Evolutionary conservation across 1,140 invertebrate species (phyloP).

Genomic region (Campoletis sonorensis): DNA sequence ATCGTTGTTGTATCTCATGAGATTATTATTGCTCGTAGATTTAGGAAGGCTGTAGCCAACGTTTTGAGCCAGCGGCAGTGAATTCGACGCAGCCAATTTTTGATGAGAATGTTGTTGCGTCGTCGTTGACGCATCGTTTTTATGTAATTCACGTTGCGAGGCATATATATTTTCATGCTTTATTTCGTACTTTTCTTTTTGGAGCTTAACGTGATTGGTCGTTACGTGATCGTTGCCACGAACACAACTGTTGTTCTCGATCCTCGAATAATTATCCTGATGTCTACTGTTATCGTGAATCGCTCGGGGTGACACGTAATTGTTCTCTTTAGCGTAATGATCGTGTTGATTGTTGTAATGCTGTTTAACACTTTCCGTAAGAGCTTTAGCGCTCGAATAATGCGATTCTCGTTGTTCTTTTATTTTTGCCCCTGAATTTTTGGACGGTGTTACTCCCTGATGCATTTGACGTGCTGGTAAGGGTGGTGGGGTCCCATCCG

Average conservation of each 20-base stretch:
- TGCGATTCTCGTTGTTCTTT: slow-evolving; percentile 68
- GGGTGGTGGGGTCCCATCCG: slow-evolving; percentile 76
- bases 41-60: slow-evolving; percentile 68
- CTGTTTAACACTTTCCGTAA: slow-evolving; percentile 60
- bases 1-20: slow-evolving; percentile 64
- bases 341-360: slow-evolving; percentile 62
- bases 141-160: slow-evolving; percentile 68
- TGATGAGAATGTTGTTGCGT: slow-evolving; percentile 61
- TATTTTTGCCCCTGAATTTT: slow-evolving; percentile 59
- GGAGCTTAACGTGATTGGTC: slow-evolving; percentile 69
- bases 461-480: slow-evolving; percentile 75
- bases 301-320: slow-evolving; percentile 68
- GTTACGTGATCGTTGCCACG: slow-evolving; percentile 60
- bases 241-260: slow-evolving; percentile 62
- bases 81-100: slow-evolving; percentile 67
- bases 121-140: slow-evolving; percentile 63
- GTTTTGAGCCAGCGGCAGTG: slow-evolving; percentile 66
- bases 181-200: slow-evolving; percentile 72
- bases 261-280: slow-evolving; percentile 67
- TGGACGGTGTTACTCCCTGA: slow-evolving; percentile 62
- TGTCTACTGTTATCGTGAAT: slow-evolving; percentile 68
- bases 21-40: slow-evolving; percentile 67
- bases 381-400: slow-evolving; percentile 64
- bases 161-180: slow-evolving; percentile 72
- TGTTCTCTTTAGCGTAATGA: slow-evolving; percentile 68